A percentile compares a stretch with the other conserved stretches of the same genome.
Evolutionary conservation across 2,797 vertebrate species (phyloP).

Genomic region (Myotis pilosus): DNA sequence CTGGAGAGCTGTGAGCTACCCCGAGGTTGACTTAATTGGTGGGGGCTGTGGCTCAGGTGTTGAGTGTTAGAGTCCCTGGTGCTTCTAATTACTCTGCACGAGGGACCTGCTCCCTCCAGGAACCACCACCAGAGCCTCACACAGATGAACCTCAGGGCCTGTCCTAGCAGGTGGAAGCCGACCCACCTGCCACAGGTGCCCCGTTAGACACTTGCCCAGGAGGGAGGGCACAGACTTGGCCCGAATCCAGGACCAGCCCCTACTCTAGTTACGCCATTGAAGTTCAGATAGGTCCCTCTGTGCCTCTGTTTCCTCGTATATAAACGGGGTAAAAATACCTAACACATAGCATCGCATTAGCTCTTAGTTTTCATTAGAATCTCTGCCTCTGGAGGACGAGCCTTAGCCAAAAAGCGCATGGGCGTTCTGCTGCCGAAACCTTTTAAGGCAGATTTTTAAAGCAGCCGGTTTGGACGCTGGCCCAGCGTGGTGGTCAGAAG

Average conservation of each 20-base stretch:
- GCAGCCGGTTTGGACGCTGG: not conserved
- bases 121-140: no score
- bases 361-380: no score
- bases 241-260: not conserved
- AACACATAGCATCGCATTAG: rapidly evolving
- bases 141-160: rapidly evolving
- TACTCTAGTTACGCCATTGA: rapidly evolving
- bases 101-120: rapidly evolving
- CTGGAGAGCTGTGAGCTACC: not conserved
- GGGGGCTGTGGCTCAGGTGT: not conserved
- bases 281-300: no score
- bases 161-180: rapidly evolving
- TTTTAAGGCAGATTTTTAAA: not conserved
- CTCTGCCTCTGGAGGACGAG: not conserved
- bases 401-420: not conserved
- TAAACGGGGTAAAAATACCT: rapidly evolving
- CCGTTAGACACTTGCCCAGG: not conserved
- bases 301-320: not conserved
- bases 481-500: rapidly evolving
- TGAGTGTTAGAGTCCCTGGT: not conserved
- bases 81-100: not conserved
- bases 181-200: not conserved
- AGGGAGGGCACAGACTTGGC: not conserved
- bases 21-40: not conserved
- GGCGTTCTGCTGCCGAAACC: not conserved